phyloP scores from a whole-genome alignment of 1,140 invertebrate species.

The Sitodiplosis mosellana region DNA sequence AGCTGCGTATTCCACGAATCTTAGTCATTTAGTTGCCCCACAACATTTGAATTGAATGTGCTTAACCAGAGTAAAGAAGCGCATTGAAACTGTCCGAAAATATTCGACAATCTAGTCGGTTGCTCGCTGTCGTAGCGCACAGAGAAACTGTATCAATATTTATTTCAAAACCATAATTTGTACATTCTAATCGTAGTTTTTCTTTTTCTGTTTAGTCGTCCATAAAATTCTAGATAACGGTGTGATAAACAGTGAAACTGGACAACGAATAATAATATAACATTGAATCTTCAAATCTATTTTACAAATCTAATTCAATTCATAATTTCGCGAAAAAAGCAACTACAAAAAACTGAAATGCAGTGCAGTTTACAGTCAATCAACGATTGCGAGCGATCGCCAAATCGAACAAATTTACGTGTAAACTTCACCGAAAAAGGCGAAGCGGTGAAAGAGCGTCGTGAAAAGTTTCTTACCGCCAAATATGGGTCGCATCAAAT shows the following conservation, averaged over 20 bases:
- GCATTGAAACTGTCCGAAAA: too few relatives aligned
- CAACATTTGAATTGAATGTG: too few relatives aligned
- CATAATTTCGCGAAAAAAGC: not conserved
- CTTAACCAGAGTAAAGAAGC: too few relatives aligned
- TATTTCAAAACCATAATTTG: too few relatives aligned
- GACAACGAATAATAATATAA: not conserved
- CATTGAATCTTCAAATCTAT: not conserved
- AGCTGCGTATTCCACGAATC: too few relatives aligned
- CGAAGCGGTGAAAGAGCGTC: constrained; percentile 60
- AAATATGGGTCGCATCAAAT: constrained; percentile 95
- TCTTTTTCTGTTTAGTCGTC: too few relatives aligned
- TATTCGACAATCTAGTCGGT: too few relatives aligned
- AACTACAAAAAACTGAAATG: constrained; percentile 9
- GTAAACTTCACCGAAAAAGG: constrained; percentile 78
- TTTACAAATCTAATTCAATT: not conserved
- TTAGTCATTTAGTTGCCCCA: too few relatives aligned
- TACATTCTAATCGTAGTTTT: too few relatives aligned
- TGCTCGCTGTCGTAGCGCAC: too few relatives aligned
- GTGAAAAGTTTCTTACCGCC: constrained; percentile 88
- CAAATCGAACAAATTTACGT: constrained; percentile 57
- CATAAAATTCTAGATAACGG: too few relatives aligned
- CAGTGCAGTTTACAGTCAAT: constrained; percentile 24
- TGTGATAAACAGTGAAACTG: not conserved
- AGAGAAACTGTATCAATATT: too few relatives aligned
- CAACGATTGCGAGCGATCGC: constrained; percentile 41